Evolutionary conservation across 2,797 vertebrate genomes (phyloP).

Genomic region (Mormyrops boulengeri): DNA sequence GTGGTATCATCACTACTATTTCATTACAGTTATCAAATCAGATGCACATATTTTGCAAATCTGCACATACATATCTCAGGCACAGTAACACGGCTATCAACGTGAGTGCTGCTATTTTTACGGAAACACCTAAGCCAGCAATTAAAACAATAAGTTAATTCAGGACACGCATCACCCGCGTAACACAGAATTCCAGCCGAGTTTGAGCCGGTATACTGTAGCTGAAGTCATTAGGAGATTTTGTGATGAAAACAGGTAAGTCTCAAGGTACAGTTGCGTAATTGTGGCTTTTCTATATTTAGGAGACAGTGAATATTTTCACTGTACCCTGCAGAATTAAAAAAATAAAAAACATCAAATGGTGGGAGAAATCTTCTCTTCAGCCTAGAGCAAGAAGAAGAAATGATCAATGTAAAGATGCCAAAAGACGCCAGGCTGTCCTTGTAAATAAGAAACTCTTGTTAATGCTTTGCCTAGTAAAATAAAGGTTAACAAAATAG

Average conservation of each 20-base stretch:
- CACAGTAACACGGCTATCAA: neutral
- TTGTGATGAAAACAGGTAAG: neutral
- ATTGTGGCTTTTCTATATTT: slow-evolving; percentile 6
- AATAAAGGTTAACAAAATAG: neutral
- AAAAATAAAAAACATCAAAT: neutral
- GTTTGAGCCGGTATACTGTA: neutral
- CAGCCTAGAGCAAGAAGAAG: neutral
- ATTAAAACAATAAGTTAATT: neutral
- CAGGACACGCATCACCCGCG: neutral
- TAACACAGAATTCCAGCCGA: neutral
- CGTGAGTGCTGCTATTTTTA: neutral
- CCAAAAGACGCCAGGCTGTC: neutral
- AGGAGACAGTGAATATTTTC: neutral
- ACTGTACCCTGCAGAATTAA: neutral
- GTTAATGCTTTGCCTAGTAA: neutral
- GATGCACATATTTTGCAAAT: neutral
- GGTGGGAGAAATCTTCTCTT: neutral
- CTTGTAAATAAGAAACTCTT: neutral
- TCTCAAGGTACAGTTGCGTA: neutral
- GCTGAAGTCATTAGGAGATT: neutral
- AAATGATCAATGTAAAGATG: neutral
- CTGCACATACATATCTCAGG: neutral
- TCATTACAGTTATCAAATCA: neutral
- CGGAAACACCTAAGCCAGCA: neutral
- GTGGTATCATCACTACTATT: neutral